Evolutionary conservation across 1,140 invertebrate genomes (phyloP), one percentile per base, ranked within the genome.

Genomic region (Mactra quadrangularis): DNA sequence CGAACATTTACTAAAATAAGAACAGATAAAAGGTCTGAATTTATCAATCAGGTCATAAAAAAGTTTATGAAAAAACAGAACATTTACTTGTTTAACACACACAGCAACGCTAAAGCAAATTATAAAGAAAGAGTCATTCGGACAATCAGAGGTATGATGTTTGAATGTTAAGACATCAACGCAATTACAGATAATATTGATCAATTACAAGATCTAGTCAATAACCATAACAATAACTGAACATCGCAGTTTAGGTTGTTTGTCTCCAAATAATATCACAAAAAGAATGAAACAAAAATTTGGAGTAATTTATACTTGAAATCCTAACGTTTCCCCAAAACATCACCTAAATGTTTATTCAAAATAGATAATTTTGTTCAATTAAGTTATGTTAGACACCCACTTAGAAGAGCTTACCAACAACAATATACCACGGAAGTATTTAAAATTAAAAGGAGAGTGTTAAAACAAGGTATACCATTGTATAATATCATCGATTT

Each of bases 1-100:
- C 13, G 55, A 25, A 59, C 9, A 25, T 22, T 22, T 59, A 13
- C 22, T 9, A 31, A 62, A 62, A 6, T 62, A n/a, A 62, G 59
- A 62, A 62, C 59, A 62, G 59, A 62, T n/a, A 62, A 62, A 62
- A 25, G 59, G 4, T 62, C 59, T n/a, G 31, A 62, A 62, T 62
- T 62, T 27, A 62, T 13, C 59, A 35, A 62, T n/a, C 15, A n/a
- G n/a, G 9, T 31, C 29, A 13, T 62, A 27, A 62, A 35, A 25
- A 62, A 62, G 29, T 62, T 13, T 62, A 13, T 62, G 31, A 62
- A 62, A 35, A 7, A 62, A 13, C 4, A 62, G 4, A 27, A 62
- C 29, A n/a, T 62, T 17, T 62, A 62, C 29, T 62, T 62, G n/a
- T 62, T 13, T 25, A 7, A 31, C 59, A 31, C 59, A 62, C 9